Base-by-base conservation (phyloP, 2,113 vertebrate species). In the Turdus rufiventris region DNA sequence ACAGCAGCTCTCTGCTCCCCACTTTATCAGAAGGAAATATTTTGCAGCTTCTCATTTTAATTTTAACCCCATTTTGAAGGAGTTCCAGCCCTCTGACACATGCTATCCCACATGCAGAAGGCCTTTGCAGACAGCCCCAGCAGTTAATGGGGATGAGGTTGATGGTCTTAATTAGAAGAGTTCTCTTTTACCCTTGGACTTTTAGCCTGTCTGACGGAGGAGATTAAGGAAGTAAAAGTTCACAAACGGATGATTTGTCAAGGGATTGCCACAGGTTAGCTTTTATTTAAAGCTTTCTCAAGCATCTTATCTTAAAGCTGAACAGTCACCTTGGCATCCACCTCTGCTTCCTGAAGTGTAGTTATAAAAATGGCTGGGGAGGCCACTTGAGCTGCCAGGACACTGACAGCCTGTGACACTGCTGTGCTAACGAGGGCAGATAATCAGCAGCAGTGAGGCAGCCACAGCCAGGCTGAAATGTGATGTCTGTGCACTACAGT, bases 271-370 rank as follows among this genome's bases (percentile, higher is more conserved):
- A 78, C 68, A 93, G 96, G 96, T 93, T 95, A 91, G 85, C 90
- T 94, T 95, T 97, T 96, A 96, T 96, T 95, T 93, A 96, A 96
- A 97, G 88, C 91, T 96, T 97, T 95, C 94, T 77, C 96, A 96
- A 96, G 95, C 91, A 94, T 80, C 96, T 97, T 96, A 96, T 90
- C 95, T 93, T 95, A 96, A 94, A 93, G 92, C 67, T 94, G 93
- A 90, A 66, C 87, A 94, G 93, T 94, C 89, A 96, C 94, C 91
- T 96, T 96, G 90, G 94, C 91, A 91, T 85, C 93, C 78, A 86
- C 36, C 61, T 61, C 94, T 48, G 53, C 11, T 61, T 77, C 51
- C 85, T 81, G 45, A 56, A 93, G 67, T 51, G 72, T 25, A 53
- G 82, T 67, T 95, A 77, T 71, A 93, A 93, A 96, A 96, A 93